Evolutionary conservation across 1,140 invertebrate genomes (phyloP), one percentile per base, ranked within the genome.

Genomic region (Homalodisca vitripennis): DNA sequence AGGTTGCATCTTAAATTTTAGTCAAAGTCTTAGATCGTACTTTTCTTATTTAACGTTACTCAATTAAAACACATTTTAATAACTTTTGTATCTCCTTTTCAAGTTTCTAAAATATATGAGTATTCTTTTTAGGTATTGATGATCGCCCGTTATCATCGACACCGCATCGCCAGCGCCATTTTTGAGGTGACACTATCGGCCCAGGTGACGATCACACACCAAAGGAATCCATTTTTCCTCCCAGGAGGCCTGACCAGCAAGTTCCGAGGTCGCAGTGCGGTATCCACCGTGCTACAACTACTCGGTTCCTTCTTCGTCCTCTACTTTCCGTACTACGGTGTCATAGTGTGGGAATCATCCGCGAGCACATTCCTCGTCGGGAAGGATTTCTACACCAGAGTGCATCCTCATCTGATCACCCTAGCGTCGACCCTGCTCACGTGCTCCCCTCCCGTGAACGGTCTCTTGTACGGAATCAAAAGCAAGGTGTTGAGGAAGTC

Each of bases 121-220:
- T n/a, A n/a, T n/a, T n/a, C n/a, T 29, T 72, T 66, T 12, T 80
- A 87, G 77, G 89, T 92, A 22, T 81, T 92, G 51, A 86, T 90
- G 71, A 93, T 93, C 70, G 91, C 91, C 0, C 83, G 90, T 0
- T 91, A 92, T 75, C 92, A 94, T 77, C 82, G 90, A 2, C 91
- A 93, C 77, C 84, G 91, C 29, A 94, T 94, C 65, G 90, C 91
- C 20, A 89, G 90, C 29, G 91, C 91, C 3, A 91, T 93, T 71
- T 93, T 91, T 78, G 90, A 93, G 80, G 90, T 93, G 3, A 92
- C 91, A 0, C 77, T 93, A 41, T 91, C 89, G 2, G 91, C 91
- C 1, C 91, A 92, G 80, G 90, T 92, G 46, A 92, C 90, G 10
- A 91, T 93, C 71, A 92, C 90, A 0, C 90, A 92, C 74, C 90